Conservation (phyloP, 2,888 invertebrate genomes). For the Dicranocentrus wangi region DNA sequence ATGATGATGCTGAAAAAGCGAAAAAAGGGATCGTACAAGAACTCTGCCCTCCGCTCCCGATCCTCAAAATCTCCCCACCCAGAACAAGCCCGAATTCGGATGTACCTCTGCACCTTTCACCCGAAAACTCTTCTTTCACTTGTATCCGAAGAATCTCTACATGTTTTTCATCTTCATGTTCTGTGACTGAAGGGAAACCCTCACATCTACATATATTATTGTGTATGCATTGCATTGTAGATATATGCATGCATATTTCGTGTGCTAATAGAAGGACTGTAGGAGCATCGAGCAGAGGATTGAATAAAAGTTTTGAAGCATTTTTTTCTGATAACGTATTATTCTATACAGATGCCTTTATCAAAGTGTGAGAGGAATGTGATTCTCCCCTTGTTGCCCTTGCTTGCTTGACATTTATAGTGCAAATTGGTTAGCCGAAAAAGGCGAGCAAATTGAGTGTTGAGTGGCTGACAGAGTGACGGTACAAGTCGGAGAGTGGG, state of each 20-base stretch:
- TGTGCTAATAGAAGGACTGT: slow-evolving; percentile 6
- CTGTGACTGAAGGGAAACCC: slow-evolving; percentile 39
- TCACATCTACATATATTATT: slow-evolving; percentile 51
- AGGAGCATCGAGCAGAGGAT: slow-evolving; percentile 33
- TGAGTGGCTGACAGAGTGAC: slow-evolving; percentile 66
- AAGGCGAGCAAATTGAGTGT: slow-evolving; percentile 68
- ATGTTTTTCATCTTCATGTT: slow-evolving; percentile 49
- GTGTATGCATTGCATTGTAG: too few relatives aligned
- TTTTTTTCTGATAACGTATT: slow-evolving; percentile 60
- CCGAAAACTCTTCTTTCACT: slow-evolving; percentile 62
- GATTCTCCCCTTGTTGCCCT: slow-evolving; percentile 68
- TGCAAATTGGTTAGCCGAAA: slow-evolving; percentile 68
- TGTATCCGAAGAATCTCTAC: slow-evolving; percentile 53
- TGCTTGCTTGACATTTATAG: slow-evolving; percentile 68
- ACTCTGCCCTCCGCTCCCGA: slow-evolving; percentile 63
- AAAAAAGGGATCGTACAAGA: slow-evolving; percentile 61
- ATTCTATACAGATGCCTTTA: slow-evolving; percentile 65
- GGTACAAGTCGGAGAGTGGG: slow-evolving; percentile 65
- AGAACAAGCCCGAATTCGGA: slow-evolving; percentile 57
- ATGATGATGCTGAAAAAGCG: slow-evolving; percentile 45
- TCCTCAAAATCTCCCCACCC: slow-evolving; percentile 63
- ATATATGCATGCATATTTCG: background rate
- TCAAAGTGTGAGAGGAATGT: slow-evolving; percentile 67
- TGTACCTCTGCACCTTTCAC: slow-evolving; percentile 65
- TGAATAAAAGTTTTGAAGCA: slow-evolving; percentile 61